These are phyloP conservation scores for Pycnonotus jocosus DNA, from an alignment of 2,113 vertebrate species.

Conservation along the genomic window DNA sequence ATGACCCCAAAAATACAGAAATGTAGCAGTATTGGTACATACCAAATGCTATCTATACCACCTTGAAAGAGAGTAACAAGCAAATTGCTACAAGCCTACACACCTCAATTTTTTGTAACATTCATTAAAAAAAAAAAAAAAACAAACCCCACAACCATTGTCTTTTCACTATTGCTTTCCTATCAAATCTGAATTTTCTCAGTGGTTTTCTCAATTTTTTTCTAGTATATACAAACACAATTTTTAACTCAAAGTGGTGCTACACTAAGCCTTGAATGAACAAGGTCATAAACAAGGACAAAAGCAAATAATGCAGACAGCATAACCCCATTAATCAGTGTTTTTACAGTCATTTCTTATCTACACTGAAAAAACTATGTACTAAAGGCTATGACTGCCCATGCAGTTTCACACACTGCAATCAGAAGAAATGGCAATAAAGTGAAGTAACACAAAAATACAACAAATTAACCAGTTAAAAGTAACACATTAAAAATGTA, in stretches of 20 bases:
- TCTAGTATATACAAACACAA: background rate
- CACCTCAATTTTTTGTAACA: background rate
- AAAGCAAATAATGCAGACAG: background rate
- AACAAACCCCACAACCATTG: fast-evolving
- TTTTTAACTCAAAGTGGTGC: background rate
- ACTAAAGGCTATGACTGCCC: background rate
- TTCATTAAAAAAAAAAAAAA: background rate
- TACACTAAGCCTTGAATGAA: background rate
- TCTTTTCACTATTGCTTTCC: background rate
- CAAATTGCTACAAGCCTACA: background rate
- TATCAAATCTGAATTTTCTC: background rate
- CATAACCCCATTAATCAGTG: background rate
- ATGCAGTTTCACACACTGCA: background rate
- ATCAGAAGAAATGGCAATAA: background rate
- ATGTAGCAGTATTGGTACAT: background rate
- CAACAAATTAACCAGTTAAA: background rate
- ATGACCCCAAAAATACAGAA: background rate
- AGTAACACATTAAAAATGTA: background rate
- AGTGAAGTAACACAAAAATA: background rate
- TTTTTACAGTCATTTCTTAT: background rate
- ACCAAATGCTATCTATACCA: background rate
- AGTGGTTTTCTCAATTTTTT: background rate
- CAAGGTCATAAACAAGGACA: constrained; percentile 22
- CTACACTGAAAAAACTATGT: background rate
- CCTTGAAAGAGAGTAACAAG: background rate